Evolutionary conservation across 2,888 invertebrate genomes (phyloP).

Genomic region (Leptinotarsa haldemani): DNA sequence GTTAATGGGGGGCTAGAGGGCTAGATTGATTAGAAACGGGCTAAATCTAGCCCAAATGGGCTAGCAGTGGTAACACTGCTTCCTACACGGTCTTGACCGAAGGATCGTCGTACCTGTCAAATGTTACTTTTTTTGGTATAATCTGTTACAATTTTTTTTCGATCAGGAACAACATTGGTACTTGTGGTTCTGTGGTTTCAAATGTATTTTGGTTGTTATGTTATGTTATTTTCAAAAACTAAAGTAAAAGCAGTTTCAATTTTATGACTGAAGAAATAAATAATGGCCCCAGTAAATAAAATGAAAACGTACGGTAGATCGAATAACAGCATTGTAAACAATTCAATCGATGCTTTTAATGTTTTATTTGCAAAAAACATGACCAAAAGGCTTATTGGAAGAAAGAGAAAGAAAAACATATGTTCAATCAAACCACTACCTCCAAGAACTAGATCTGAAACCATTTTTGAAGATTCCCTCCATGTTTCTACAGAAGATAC

Average conservation of each 20-base stretch:
- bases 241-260: neutral
- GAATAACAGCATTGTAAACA: slow-evolving; percentile 38
- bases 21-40: no score
- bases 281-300: slow-evolving; percentile 40
- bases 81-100: no score
- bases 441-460: slow-evolving; percentile 31
- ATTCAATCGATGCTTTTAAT: slow-evolving; percentile 46
- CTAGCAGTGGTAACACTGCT: no score
- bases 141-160: no score
- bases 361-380: slow-evolving; percentile 48
- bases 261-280: slow-evolving; percentile 28
- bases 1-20: no score
- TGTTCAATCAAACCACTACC: slow-evolving; percentile 45
- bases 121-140: no score
- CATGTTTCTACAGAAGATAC: slow-evolving; percentile 50
- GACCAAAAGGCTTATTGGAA: slow-evolving; percentile 41
- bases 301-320: slow-evolving; percentile 38
- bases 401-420: slow-evolving; percentile 36
- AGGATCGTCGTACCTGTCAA: no score
- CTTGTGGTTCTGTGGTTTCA: neutral
- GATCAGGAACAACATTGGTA: no score
- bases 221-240: neutral
- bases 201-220: no score
- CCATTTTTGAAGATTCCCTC: slow-evolving; percentile 46
- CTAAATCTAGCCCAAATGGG: no score